A percentile compares a stretch with the other conserved stretches of the same genome.
These are phyloP conservation scores for Eupeodes luniger DNA, from an alignment of 2,888 invertebrate species.

Conservation along the genomic window DNA sequence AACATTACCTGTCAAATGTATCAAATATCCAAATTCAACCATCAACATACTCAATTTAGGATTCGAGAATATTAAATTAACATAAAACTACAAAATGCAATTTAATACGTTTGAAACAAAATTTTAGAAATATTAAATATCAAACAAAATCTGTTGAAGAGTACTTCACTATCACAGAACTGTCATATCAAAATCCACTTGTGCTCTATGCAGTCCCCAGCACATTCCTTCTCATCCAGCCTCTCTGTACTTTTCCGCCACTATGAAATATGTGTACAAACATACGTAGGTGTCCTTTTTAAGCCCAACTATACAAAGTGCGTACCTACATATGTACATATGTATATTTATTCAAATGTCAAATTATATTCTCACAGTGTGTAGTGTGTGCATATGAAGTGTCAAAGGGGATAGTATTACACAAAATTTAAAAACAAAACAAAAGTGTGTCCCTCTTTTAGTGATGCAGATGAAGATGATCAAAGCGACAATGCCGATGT, in stretches of 20 bases:
- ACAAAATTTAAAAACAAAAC: constrained; percentile 15
- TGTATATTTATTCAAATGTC: constrained; percentile 11
- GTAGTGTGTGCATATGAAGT: constrained; percentile 2
- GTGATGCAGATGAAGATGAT: constrained; percentile 44
- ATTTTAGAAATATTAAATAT: constrained; percentile 44
- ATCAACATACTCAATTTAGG: not conserved
- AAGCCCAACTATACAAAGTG: constrained; percentile 18
- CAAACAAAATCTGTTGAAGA: constrained; percentile 36
- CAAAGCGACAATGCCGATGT: constrained; percentile 70
- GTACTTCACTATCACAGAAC: constrained; percentile 26
- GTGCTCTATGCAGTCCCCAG: not conserved
- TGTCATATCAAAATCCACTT: constrained; percentile 20
- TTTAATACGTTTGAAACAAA: constrained; percentile 28
- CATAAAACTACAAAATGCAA: constrained; percentile 31
- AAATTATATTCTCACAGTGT: not conserved
- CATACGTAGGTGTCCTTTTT: not conserved
- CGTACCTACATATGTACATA: not conserved
- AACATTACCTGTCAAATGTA: not conserved
- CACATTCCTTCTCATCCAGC: not conserved
- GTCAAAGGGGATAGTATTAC: constrained; percentile 55
- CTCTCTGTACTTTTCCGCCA: not conserved
- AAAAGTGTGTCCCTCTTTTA: constrained; percentile 51
- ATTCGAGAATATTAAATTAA: not conserved
- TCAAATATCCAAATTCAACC: constrained; percentile 15
- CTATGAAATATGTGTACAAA: not conserved